Evolutionary conservation across 2,797 vertebrate species (phyloP), one percentile per base, ranked within the genome.

Genomic region (Hydrolagus colliei): DNA sequence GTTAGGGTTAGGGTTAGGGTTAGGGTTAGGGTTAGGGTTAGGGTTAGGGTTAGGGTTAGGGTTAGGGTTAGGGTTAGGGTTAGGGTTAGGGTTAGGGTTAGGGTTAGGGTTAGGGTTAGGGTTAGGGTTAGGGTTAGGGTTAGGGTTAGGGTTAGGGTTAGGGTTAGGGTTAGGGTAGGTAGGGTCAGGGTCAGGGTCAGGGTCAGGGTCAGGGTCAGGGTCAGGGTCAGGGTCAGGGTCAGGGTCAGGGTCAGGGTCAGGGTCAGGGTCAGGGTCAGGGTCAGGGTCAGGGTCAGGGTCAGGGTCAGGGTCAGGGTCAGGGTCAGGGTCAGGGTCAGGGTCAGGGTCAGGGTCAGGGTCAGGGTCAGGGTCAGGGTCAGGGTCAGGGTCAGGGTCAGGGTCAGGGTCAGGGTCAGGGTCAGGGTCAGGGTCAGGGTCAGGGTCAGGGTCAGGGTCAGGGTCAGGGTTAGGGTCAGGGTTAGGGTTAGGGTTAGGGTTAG

Each of bases 1-100:
- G n/a, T n/a, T n/a, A n/a, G n/a, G n/a, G 79, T 84, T 84, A 84
- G 59, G 79, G 79, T 84, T 84, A 84, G 79, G 79, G 79, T 84
- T 84, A 79, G 22, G 76, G 76, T 79, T 79, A 79, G 76, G 76
- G 76, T 79, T 79, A 79, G 76, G 76, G 76, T 79, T 79, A 79
- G 76, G 76, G 76, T 79, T 79, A 79, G 76, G 76, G 76, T 79
- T 79, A 79, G 76, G 76, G 76, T 79, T 79, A 79, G 76, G 76
- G 76, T 78, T 78, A 78, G 76, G 76, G 76, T 79, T 79, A 79
- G 76, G 76, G 76, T 78, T 78, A 78, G 76, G 76, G 32, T 79
- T 52, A 63, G 76, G 6, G 41, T 79, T 79, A 52, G 41, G 76
- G 76, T 52, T 79, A 41, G 61, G 76, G 6, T 52, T 9, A 16